These are phyloP conservation scores for Tinamus major DNA, from an alignment of 2,797 vertebrate genomes.

Conservation along the genomic window DNA sequence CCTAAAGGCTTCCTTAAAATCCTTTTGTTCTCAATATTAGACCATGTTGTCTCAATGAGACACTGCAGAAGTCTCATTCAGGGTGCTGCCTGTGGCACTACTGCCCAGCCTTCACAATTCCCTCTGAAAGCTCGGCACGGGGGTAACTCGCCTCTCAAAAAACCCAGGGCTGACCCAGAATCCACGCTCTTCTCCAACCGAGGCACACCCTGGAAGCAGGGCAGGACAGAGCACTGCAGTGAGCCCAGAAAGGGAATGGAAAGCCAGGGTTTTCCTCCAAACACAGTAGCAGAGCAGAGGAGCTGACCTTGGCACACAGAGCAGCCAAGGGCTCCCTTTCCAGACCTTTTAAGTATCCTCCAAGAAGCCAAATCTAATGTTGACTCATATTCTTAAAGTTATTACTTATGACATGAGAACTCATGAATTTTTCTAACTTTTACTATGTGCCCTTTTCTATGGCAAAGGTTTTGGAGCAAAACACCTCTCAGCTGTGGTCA, in stretches of 20 bases:
- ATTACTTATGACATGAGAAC: background rate
- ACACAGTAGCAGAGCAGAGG: background rate
- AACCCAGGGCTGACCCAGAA: background rate
- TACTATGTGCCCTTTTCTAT: background rate
- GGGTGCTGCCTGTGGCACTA: background rate
- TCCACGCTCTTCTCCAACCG: background rate
- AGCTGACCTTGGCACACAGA: background rate
- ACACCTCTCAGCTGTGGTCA: background rate
- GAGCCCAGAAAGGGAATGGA: background rate
- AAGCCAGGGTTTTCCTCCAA: background rate
- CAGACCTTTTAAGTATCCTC: background rate
- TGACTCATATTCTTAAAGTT: background rate
- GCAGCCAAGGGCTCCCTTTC: background rate
- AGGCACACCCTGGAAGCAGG: background rate
- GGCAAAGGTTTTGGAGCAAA: background rate
- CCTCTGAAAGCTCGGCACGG: background rate
- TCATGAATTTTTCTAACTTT: background rate
- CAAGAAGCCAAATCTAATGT: background rate
- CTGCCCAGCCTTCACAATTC: background rate
- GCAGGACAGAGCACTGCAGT: fast-evolving
- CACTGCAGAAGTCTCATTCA: background rate
- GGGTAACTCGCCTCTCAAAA: background rate
- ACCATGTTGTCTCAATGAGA: background rate
- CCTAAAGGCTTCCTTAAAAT: background rate
- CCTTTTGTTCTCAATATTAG: background rate